Evolutionary conservation across 1,140 invertebrate species (phyloP).

Genomic region (Caenorhabditis remanei): DNA sequence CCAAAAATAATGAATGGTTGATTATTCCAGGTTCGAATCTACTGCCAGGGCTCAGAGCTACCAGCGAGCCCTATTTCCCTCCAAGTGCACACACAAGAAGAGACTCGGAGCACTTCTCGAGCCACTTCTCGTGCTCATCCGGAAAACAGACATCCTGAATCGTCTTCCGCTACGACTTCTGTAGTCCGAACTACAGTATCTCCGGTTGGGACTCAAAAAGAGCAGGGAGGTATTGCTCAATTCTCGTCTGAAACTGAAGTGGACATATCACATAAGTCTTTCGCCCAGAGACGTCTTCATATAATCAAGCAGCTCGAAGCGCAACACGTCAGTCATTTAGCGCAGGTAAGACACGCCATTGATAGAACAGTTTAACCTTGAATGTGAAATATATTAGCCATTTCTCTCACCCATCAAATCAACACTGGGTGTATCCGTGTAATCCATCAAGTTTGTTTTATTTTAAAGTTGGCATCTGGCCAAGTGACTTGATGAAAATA

Average conservation of each 20-base stretch:
- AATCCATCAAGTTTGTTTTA: slow-evolving; percentile 34
- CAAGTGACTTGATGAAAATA: neutral
- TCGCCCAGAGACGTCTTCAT: slow-evolving; percentile 59
- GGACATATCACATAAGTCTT: slow-evolving; percentile 63
- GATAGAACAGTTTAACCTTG: slow-evolving; percentile 49
- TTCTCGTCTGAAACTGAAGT: slow-evolving; percentile 43
- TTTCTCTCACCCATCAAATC: neutral
- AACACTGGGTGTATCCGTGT: neutral
- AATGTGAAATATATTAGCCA: slow-evolving; percentile 31
- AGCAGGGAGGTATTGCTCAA: neutral
- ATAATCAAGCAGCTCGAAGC: slow-evolving; percentile 63
- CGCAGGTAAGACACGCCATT: slow-evolving; percentile 5
- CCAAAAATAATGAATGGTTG: neutral
- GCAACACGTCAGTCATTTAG: slow-evolving; percentile 52
- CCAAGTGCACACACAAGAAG: slow-evolving; percentile 63
- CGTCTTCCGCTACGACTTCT: neutral
- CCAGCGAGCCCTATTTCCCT: slow-evolving; percentile 66
- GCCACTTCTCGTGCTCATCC: slow-evolving; percentile 35
- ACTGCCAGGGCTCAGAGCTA: slow-evolving; percentile 67
- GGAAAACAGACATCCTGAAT: slow-evolving; percentile 7
- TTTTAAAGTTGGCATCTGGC: slow-evolving; percentile 30
- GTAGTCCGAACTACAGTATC: neutral
- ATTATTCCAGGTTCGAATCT: slow-evolving; percentile 67
- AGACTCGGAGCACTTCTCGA: slow-evolving; percentile 60
- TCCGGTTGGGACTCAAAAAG: neutral